Evolutionary conservation across 2,797 vertebrate genomes (phyloP), one percentile per base, ranked within the genome.

Genomic region (Tauraco hartlaubi): DNA sequence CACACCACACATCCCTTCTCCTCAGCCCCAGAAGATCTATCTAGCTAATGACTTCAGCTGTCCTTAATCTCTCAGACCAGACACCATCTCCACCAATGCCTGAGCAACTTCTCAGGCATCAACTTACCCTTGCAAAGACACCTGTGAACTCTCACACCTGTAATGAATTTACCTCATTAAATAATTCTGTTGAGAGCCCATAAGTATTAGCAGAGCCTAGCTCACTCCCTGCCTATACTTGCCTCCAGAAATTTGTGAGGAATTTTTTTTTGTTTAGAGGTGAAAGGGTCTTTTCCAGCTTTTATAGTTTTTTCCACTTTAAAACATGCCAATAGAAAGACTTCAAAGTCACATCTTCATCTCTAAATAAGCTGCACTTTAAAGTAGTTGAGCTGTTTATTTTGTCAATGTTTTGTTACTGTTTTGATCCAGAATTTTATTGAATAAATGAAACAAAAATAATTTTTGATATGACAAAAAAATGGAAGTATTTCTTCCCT

Each of bases 1-100:
- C 3, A 9, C 11, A 25, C 1, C 14, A 25, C 16, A 4, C 1
- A 0, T 0, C 16, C 16, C 3, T 15, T 15, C 44, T 7, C 12
- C 12, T 11, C 5, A 31, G 0, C 1, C 15, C 16, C 33, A 14
- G 2, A 48, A 31, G 1, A 56, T 6, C 26, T 37, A 6, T 1
- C 15, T 7, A 14, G 9, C 2, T 12, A 2, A 6, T 29, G 2
- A 4, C n/a, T 48, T 88, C 92, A 86, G 73, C 74, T 94, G 43
- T 6, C 23, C 28, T 25, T 43, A 61, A 62, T 5, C 21, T 33
- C 23, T 67, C 37, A 59, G 4, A 35, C 39, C 15, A 92, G 22
- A 20, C 15, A 22, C 39, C 16, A 44, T 35, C 52, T 75, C 15
- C 51, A 56, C 15, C 51, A 56, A 15, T 6, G 8, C 35, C 71